Conservation (phyloP, 2,797 vertebrate species). For the Poeciliopsis gracilis region DNA sequence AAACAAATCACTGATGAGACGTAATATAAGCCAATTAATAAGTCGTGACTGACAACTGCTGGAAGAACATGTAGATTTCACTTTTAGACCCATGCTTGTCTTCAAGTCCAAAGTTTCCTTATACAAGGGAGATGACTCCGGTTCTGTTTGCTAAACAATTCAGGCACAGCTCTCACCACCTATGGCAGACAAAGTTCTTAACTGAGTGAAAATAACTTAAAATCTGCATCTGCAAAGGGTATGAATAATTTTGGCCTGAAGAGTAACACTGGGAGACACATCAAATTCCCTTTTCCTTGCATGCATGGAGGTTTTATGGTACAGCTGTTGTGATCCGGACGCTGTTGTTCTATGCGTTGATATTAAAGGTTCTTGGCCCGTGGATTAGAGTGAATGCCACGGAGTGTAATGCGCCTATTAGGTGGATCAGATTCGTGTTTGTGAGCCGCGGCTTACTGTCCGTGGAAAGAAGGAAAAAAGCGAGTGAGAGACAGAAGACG, state of each 20-base stretch:
- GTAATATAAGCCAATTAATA: too few species aligned
- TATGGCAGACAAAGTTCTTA: neutral
- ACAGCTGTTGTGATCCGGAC: slow-evolving; percentile 9
- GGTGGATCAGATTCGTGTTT: slow-evolving; percentile 59
- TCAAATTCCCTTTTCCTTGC: neutral
- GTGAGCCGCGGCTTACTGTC: slow-evolving; percentile 62
- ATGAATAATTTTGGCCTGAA: neutral
- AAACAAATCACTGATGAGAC: too few species aligned
- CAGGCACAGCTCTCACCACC: neutral
- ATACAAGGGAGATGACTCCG: too few species aligned
- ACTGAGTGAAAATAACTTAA: neutral
- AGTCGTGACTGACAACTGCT: too few species aligned
- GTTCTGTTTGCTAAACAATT: too few species aligned
- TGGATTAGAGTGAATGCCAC: slow-evolving; percentile 13
- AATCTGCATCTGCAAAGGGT: neutral
- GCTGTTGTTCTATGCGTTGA: slow-evolving; percentile 4
- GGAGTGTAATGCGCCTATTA: slow-evolving; percentile 46
- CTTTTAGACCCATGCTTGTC: too few species aligned
- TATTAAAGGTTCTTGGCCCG: slow-evolving; percentile 8
- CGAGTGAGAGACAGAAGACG: slow-evolving; percentile 58
- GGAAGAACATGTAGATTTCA: too few species aligned
- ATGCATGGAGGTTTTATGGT: slow-evolving; percentile 1
- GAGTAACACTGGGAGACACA: neutral
- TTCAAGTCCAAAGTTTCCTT: too few species aligned
- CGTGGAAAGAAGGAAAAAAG: slow-evolving; percentile 48